Conservation (phyloP, 30 jellyfish, hydroid and myxozoan genomes). For the Morbakka virulenta region DNA sequence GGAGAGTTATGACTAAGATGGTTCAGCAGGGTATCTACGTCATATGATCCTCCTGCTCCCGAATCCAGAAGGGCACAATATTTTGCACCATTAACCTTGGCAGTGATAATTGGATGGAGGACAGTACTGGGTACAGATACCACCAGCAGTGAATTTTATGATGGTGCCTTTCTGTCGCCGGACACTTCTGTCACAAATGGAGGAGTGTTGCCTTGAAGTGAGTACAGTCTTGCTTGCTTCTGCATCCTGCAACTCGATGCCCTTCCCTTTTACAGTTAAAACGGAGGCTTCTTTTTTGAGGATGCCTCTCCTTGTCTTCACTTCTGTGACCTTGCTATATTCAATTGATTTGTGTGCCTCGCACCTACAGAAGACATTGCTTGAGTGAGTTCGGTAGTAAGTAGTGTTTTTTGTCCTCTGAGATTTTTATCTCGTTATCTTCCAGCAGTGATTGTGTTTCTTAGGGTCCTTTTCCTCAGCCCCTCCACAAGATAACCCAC, state of each 20-base stretch:
- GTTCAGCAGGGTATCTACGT: conserved; percentile 36
- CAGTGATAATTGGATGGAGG: conserved; percentile 16
- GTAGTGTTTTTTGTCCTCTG: neutral
- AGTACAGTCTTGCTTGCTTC: conserved; percentile 26
- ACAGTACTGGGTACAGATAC: neutral
- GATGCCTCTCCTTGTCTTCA: conserved; percentile 22
- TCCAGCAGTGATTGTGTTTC: conserved; percentile 55
- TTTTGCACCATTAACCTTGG: conserved; percentile 29
- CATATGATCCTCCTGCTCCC: conserved; percentile 78
- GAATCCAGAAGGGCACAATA: conserved; percentile 60
- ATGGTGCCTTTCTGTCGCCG: neutral
- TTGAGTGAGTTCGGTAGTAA: neutral
- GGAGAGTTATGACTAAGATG: too few relatives aligned
- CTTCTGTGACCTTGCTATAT: conserved; percentile 1
- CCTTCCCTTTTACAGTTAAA: neutral
- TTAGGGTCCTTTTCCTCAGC: conserved; percentile 56
- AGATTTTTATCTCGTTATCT: conserved; percentile 21
- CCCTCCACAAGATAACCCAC: conserved; percentile 64
- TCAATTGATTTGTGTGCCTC: conserved; percentile 17
- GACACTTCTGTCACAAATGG: neutral
- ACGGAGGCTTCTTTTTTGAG: conserved; percentile 4
- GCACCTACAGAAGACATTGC: conserved; percentile 19
- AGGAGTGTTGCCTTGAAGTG: conserved; percentile 30
- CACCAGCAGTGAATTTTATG: neutral
- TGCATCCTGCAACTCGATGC: conserved; percentile 60